phyloP scores from a whole-genome alignment of 2,888 invertebrate species.

The Drepanosiphum platanoidis region DNA sequence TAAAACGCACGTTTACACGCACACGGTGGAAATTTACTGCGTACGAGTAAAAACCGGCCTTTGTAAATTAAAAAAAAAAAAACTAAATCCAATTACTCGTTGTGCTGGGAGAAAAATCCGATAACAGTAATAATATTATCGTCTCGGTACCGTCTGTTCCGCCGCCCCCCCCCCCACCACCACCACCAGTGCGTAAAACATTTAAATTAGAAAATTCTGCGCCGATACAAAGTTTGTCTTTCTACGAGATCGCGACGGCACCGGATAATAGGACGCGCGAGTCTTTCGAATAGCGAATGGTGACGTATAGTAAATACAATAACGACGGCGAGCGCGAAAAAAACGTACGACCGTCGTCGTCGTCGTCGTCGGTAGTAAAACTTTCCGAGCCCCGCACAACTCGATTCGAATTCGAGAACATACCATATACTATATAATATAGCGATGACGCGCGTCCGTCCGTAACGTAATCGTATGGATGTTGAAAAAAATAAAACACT shows the following conservation, averaged over 20 bases:
- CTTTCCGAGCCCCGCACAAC: neutral
- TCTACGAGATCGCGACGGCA: neutral
- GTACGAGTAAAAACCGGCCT: neutral
- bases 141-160: too few species aligned
- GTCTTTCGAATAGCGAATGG: neutral
- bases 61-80: neutral
- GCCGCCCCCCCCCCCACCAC: too few species aligned
- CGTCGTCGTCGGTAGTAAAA: neutral
- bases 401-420: neutral
- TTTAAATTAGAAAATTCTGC: neutral
- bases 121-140: neutral
- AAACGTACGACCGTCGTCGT: neutral
- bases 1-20: neutral
- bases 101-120: neutral
- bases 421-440: too few species aligned
- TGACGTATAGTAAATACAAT: slow-evolving; percentile 7
- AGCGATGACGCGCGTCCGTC: neutral
- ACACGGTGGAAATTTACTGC: too few species aligned
- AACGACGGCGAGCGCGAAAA: neutral
- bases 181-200: neutral
- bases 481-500: too few species aligned
- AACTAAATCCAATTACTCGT: neutral
- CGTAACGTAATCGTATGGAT: too few species aligned
- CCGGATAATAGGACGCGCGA: neutral
- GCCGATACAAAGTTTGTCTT: neutral